Percentiles rank a stretch among this genome's conserved stretches.
Conservation (phyloP, 2,888 invertebrate species). For the Dromius quadrimaculatus region DNA sequence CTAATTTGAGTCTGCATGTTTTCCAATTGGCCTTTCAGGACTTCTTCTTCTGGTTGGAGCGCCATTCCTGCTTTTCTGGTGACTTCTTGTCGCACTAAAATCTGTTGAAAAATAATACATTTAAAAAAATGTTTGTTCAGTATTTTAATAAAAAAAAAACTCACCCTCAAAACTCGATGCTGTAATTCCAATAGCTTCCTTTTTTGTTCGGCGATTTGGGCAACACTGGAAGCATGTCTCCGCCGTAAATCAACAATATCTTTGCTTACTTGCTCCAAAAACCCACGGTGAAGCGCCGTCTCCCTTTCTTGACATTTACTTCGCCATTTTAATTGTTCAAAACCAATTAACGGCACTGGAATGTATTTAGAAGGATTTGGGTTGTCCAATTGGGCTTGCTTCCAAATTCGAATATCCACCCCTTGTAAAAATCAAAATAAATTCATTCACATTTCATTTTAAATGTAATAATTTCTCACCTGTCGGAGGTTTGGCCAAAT, state of each 20-base stretch:
- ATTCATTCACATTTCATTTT: not conserved
- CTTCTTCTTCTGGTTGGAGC: constrained; percentile 90
- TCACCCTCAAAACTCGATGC: constrained; percentile 85
- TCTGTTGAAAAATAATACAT: constrained; percentile 67
- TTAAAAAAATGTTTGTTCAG: not conserved
- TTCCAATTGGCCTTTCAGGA: constrained; percentile 87
- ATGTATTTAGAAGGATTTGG: constrained; percentile 91
- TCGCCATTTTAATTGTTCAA: constrained; percentile 83
- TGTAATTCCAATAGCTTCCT: constrained; percentile 84
- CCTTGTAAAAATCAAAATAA: constrained; percentile 70
- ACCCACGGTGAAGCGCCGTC: constrained; percentile 84
- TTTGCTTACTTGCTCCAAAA: constrained; percentile 82
- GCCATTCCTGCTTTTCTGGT: constrained; percentile 89
- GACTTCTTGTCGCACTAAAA: constrained; percentile 89
- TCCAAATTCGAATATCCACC: constrained; percentile 94
- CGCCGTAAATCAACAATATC: constrained; percentile 84
- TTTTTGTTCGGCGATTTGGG: constrained; percentile 85
- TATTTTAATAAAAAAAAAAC: constrained; percentile 1
- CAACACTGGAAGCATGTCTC: constrained; percentile 83
- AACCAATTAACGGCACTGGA: constrained; percentile 95
- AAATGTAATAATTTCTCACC: constrained; percentile 65
- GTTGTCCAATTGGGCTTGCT: constrained; percentile 95
- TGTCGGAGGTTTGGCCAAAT: constrained; percentile 89
- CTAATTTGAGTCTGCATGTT: constrained; percentile 88
- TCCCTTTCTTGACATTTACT: constrained; percentile 87